phyloP scores from a whole-genome alignment of 2,888 invertebrate species.

The Microdon myrmicae region DNA sequence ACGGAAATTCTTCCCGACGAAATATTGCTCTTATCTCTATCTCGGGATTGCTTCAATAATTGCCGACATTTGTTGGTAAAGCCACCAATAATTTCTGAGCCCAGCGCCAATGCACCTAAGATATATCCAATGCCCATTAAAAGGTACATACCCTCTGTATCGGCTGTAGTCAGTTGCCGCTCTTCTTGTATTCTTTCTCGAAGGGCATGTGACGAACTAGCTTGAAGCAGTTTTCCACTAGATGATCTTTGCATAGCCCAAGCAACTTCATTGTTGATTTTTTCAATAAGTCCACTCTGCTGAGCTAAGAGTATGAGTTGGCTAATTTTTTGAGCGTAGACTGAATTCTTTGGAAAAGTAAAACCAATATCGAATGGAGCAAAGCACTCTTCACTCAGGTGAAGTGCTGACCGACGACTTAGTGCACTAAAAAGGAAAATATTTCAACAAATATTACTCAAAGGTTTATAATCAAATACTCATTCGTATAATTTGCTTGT shows the following conservation, averaged over 20 bases:
- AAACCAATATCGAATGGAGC: slow-evolving; percentile 77
- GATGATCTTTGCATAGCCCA: slow-evolving; percentile 77
- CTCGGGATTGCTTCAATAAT: slow-evolving; percentile 59
- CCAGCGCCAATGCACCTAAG: slow-evolving; percentile 72
- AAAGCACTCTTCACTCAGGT: slow-evolving; percentile 80
- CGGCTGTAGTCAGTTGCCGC: slow-evolving; percentile 79
- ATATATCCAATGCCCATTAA: slow-evolving; percentile 77
- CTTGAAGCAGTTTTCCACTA: slow-evolving; percentile 74
- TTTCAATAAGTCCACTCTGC: slow-evolving; percentile 76
- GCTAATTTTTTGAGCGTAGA: slow-evolving; percentile 73
- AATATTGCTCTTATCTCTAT: slow-evolving; percentile 55
- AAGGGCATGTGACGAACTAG: slow-evolving; percentile 67
- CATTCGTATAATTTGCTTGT: slow-evolving; percentile 75
- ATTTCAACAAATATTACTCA: too few relatives aligned
- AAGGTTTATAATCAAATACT: slow-evolving; percentile 63
- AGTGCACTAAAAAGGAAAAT: slow-evolving; percentile 66
- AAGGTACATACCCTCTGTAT: slow-evolving; percentile 85
- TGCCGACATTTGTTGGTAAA: slow-evolving; percentile 72
- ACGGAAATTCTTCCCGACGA: slow-evolving; percentile 58
- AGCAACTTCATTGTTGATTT: slow-evolving; percentile 76
- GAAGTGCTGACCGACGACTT: slow-evolving; percentile 73
- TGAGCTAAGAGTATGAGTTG: slow-evolving; percentile 71
- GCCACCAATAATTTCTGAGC: slow-evolving; percentile 79
- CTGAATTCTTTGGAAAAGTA: slow-evolving; percentile 73
- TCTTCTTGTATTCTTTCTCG: slow-evolving; percentile 71